Evolutionary conservation across 1,140 invertebrate genomes (phyloP).

Genomic region (Colletes gigas): DNA sequence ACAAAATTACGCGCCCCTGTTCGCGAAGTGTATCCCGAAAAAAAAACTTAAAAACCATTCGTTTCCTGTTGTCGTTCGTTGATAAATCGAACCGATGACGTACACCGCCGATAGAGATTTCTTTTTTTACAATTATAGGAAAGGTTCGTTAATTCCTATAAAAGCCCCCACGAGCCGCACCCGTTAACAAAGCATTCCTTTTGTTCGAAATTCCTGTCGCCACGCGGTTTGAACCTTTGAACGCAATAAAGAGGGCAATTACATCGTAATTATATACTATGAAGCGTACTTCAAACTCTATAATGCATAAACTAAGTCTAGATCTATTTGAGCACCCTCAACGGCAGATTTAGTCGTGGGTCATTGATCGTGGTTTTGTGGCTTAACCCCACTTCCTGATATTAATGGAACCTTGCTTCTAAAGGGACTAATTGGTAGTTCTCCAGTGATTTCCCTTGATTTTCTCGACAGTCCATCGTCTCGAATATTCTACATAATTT

Average conservation of each 20-base stretch:
- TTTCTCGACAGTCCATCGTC: background rate
- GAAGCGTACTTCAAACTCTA: conserved; percentile 5
- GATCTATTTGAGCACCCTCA: conserved; percentile 15
- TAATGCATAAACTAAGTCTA: conserved; percentile 26
- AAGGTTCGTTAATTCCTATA: background rate
- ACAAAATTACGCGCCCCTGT: conserved; percentile 26
- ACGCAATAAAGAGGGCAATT: conserved; percentile 16
- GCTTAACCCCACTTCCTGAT: conserved; percentile 25
- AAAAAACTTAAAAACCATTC: conserved; percentile 11
- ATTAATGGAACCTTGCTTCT: conserved; percentile 8
- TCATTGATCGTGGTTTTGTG: conserved; percentile 32
- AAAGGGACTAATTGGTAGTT: conserved; percentile 34
- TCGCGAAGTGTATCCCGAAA: background rate
- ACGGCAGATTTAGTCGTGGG: conserved; percentile 20
- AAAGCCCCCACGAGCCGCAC: background rate
- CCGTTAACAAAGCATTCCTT: background rate
- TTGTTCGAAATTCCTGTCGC: background rate
- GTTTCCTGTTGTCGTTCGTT: background rate
- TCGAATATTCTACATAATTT: background rate
- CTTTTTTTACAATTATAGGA: background rate
- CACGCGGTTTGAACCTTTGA: background rate
- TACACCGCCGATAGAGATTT: background rate
- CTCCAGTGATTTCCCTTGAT: conserved; percentile 1
- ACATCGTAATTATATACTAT: conserved; percentile 26
- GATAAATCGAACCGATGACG: background rate